phyloP scores from a whole-genome alignment of 35 echinoderm and acorn worm genomes.

The Stichopus chloronotus region DNA sequence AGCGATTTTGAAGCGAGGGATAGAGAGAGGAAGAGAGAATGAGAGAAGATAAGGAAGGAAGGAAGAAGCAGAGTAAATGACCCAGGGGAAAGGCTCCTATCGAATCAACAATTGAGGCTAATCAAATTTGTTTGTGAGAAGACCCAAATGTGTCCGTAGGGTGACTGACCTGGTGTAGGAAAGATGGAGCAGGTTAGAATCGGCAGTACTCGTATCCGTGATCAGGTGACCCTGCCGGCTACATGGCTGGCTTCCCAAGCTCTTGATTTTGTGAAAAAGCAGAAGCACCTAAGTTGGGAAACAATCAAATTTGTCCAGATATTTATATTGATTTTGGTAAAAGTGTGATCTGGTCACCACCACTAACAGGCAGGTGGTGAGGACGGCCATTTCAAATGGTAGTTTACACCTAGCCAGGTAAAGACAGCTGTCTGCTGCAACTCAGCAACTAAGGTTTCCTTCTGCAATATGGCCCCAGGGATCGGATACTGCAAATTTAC shows the following conservation, averaged over 20 bases:
- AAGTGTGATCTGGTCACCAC: constrained; percentile 22
- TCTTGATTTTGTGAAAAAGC: neutral
- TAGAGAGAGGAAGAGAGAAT: neutral
- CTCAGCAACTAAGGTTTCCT: neutral
- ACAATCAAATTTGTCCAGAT: constrained; percentile 34
- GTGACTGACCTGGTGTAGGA: constrained; percentile 16
- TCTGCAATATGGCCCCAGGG: neutral
- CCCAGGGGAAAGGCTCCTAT: constrained; percentile 48
- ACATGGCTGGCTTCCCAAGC: neutral
- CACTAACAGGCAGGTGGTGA: constrained; percentile 11
- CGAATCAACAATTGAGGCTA: constrained; percentile 49
- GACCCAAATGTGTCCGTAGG: constrained; percentile 38
- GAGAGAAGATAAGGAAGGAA: neutral
- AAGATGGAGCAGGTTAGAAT: neutral
- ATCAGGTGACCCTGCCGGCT: constrained; percentile 2
- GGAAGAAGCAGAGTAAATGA: constrained; percentile 27
- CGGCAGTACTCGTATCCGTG: neutral
- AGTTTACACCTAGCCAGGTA: neutral
- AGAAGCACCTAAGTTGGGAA: constrained; percentile 5
- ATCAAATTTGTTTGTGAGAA: constrained; percentile 35
- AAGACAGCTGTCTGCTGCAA: neutral
- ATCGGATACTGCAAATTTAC: neutral
- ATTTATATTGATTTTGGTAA: constrained; percentile 23
- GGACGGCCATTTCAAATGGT: neutral
- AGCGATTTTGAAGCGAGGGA: constrained; percentile 13